phyloP scores from a whole-genome alignment of 2,888 invertebrate species.

The Nymphalis c-album region DNA sequence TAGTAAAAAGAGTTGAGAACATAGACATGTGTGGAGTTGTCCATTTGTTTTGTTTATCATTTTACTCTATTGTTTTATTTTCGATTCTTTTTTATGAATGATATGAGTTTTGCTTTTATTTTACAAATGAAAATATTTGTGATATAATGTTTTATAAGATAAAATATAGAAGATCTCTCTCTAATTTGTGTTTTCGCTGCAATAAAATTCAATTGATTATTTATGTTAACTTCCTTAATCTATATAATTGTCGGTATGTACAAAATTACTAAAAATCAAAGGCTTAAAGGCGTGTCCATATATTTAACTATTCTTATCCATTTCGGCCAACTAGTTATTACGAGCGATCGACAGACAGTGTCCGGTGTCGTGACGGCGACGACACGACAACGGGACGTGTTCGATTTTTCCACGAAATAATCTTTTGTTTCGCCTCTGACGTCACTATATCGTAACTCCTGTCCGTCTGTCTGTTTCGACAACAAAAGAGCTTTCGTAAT shows the following conservation, averaged over 20 bases:
- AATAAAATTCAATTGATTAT: no score
- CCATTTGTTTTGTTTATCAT: neutral
- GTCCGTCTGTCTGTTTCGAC: neutral
- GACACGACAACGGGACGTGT: constrained; percentile 42
- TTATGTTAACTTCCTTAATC: no score
- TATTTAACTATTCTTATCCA: constrained; percentile 39
- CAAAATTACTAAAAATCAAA: constrained; percentile 2
- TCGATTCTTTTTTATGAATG: neutral
- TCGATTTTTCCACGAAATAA: constrained; percentile 34
- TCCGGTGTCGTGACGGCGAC: constrained; percentile 35
- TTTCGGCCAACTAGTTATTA: constrained; percentile 48
- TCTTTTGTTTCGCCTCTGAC: constrained; percentile 12
- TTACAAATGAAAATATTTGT: no score
- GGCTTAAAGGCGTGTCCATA: constrained; percentile 31
- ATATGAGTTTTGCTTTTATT: no score
- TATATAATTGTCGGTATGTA: no score
- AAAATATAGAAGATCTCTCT: no score
- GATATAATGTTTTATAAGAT: no score
- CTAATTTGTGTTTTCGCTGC: no score
- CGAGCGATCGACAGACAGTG: constrained; percentile 44
- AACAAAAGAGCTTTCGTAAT: neutral
- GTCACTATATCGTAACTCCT: neutral
- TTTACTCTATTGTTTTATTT: constrained; percentile 3
- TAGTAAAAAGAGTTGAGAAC: constrained; percentile 42
- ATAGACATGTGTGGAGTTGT: constrained; percentile 35